A percentile compares a stretch with the other conserved stretches of the same genome.
phyloP scores from a whole-genome alignment of 2,113 vertebrate genomes.

The Bujurquina vittata region DNA sequence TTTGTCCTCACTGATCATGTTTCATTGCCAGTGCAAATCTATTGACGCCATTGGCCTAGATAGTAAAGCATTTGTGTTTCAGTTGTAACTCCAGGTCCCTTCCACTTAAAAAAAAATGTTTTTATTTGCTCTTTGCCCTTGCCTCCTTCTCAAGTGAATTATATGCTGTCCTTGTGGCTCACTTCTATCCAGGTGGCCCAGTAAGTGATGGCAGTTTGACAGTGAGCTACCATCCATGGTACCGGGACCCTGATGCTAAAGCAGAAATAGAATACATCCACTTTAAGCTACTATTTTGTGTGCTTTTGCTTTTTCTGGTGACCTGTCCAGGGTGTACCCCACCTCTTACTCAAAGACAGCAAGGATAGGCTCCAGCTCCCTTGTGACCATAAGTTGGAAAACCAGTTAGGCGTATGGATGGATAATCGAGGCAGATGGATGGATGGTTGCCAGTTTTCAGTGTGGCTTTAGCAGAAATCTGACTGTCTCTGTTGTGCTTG shows the following conservation, averaged over 20 bases:
- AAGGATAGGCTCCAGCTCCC: background rate
- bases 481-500: constrained; percentile 20
- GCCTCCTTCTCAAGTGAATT: background rate
- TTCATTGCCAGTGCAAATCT: background rate
- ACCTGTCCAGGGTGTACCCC: background rate
- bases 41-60: background rate
- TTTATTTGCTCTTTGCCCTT: background rate
- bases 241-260: background rate
- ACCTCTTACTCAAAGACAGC: background rate
- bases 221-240: background rate
- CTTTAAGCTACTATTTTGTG: background rate
- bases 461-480: background rate
- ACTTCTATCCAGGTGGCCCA: background rate
- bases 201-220: background rate
- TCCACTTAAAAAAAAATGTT: background rate
- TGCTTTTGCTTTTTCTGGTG: background rate
- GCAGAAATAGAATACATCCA: background rate
- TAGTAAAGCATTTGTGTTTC: background rate
- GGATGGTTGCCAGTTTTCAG: background rate
- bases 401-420: background rate
- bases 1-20: background rate
- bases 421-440: background rate
- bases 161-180: background rate
- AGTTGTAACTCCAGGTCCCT: background rate
- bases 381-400: background rate